These are phyloP conservation scores for Actenoides lindsayi DNA, from an alignment of 2,113 vertebrate genomes.

Conservation along the genomic window DNA sequence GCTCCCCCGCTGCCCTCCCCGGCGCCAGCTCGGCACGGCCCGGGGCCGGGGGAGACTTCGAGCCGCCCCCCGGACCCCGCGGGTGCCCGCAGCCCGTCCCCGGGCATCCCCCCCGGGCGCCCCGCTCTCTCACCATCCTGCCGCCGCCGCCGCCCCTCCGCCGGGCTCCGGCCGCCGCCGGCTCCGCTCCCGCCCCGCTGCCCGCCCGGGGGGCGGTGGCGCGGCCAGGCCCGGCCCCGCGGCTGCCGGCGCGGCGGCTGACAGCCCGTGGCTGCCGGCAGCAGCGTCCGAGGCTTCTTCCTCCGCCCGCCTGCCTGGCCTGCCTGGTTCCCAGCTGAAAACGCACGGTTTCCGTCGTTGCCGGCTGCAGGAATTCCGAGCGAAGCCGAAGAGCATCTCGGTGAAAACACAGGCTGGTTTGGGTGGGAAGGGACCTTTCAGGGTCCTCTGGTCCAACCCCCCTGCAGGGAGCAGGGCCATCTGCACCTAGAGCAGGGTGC, in stretches of 20 bases:
- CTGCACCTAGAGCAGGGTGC: background rate
- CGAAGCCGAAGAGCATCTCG: background rate
- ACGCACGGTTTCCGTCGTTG: no score
- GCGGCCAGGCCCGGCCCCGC: background rate
- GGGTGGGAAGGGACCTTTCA: background rate
- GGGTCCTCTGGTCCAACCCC: background rate
- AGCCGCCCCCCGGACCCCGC: background rate
- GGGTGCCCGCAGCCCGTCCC: background rate
- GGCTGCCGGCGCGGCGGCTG: background rate
- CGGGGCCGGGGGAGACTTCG: background rate
- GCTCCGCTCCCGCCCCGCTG: background rate
- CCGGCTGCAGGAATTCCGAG: background rate
- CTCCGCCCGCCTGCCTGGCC: background rate
- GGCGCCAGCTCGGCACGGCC: background rate
- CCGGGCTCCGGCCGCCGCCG: background rate
- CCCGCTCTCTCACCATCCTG: background rate
- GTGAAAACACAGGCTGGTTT: background rate
- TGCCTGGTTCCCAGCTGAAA: background rate
- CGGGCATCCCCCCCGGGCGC: no score
- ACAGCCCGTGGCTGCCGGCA: background rate
- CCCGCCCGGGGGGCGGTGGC: background rate
- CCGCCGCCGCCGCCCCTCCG: background rate
- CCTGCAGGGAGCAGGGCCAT: background rate
- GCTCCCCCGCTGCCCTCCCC: background rate
- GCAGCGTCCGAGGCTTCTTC: background rate